Evolutionary conservation across 2,797 vertebrate genomes (phyloP).

Genomic region (Alauda arvensis): DNA sequence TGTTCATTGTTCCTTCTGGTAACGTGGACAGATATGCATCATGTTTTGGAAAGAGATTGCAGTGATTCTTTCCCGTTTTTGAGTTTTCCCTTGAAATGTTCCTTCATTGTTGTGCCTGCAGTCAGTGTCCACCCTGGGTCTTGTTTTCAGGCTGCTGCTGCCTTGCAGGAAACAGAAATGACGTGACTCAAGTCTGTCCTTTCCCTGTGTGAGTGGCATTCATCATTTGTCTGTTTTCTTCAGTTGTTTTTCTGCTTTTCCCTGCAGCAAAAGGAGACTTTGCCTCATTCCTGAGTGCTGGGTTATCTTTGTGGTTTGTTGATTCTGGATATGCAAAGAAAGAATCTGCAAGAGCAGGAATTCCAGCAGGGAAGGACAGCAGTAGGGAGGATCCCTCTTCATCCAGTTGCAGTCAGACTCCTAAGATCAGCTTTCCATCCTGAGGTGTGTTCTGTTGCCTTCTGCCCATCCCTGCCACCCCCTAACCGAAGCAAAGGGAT

Average conservation of each 20-base stretch:
- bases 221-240: background rate
- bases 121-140: fast-evolving
- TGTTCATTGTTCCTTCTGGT: background rate
- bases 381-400: background rate
- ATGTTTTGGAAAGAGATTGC: background rate
- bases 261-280: background rate
- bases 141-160: background rate
- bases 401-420: fast-evolving
- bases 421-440: fast-evolving
- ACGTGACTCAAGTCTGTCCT: background rate
- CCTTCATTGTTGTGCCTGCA: background rate
- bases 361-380: background rate
- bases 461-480: background rate
- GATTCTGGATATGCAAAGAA: background rate
- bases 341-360: background rate
- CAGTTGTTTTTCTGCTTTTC: background rate
- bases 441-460: fast-evolving
- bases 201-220: background rate
- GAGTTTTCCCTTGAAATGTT: background rate
- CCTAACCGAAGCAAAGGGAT: background rate
- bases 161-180: background rate
- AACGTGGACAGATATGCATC: background rate
- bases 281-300: background rate
- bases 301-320: background rate
- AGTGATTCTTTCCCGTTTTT: background rate